Evolutionary conservation across 2,888 invertebrate species (phyloP), one percentile per base, ranked within the genome.

Genomic region (Drosophila neonasuta): DNA sequence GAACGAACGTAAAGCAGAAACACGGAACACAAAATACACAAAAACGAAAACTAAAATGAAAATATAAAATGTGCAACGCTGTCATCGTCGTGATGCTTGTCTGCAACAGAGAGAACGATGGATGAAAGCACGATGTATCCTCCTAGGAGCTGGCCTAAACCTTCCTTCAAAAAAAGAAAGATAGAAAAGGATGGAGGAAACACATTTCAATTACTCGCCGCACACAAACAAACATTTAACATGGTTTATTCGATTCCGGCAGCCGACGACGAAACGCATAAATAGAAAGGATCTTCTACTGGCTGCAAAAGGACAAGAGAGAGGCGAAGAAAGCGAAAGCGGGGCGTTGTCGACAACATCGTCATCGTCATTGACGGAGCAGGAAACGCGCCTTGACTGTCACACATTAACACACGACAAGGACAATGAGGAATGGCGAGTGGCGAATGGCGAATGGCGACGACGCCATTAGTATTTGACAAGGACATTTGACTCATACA

Each of bases 401-500:
- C 68, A 64, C 69, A 73, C 78, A 82, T 82, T 80, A 83, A 82
- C 79, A 78, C 77, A 67, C 39, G 61, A 66, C 80, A 83, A 81
- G 81, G 83, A 80, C 81, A 80, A 71, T 68, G 64, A 56, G 46
- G 44, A 49, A 24, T 42, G 44, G 49, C 6, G 24, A 24, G 6
- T 24, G 24, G 20, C 3, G 36, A 45, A 56, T 20, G 77, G 68
- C 77, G 72, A 71, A 56, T 20, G 77, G 68, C 77, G 72, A 71
- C 78, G 77, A 71, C 79, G 84, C 82, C 82, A 83, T 83, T 84
- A 83, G 82, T 79, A 71, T 79, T 75, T 73, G 77, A 79, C 84
- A 82, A 82, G 84, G 82, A 78, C 84, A 79, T 77, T 72, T 71
- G 74, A 65, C 71, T 73, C 69, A 74, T 62, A 50, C 55, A 52